Evolutionary conservation across 2,888 invertebrate species (phyloP), one percentile per base, ranked within the genome.

Genomic region (Lymantria monacha): DNA sequence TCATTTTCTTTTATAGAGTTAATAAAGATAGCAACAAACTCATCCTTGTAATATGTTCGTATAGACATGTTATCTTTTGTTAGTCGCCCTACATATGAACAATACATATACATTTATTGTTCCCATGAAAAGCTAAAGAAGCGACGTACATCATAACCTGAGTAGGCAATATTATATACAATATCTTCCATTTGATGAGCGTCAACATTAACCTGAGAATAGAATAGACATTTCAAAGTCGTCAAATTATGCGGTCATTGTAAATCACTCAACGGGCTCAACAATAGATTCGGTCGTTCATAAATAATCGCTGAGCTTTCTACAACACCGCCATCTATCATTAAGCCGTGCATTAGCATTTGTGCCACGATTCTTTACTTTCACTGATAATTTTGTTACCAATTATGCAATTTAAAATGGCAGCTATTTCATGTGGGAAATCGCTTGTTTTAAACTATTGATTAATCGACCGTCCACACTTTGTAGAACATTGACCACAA

Each of bases 341-440:
- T 86, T 83, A 85, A 74, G 71, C 80, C 78, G 76, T 74, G 68
- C 74, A 80, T 75, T 72, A 74, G 64, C 60, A 61, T 70, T 79
- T 78, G 79, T 81, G 83, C 79, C 80, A 70, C 74, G 73, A 83
- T 82, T 83, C 81, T 73, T 75, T 79, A 86, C 89, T 89, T 89
- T 89, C 89, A 81, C 88, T 81, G 75, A 81, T 85, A 78, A 79
- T 80, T 82, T 83, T 72, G 76, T 73, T 72, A 69, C 69, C 78
- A 80, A 83, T 88, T 87, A 85, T 82, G 83, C 79, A 86, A 87
- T 80, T 74, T 68, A 65, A 70, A 75, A 70, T 45, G 69, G 22
- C 22, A 66, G 56, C 44, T 58, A 61, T 51, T 60, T 22, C 22
- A 61, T 61, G 66, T 69, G 42, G 66, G 67, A 66, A 70, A 67